These are phyloP conservation scores for Cichlasoma orientale DNA, from an alignment of 2,797 vertebrate species.

Conservation along the genomic window DNA sequence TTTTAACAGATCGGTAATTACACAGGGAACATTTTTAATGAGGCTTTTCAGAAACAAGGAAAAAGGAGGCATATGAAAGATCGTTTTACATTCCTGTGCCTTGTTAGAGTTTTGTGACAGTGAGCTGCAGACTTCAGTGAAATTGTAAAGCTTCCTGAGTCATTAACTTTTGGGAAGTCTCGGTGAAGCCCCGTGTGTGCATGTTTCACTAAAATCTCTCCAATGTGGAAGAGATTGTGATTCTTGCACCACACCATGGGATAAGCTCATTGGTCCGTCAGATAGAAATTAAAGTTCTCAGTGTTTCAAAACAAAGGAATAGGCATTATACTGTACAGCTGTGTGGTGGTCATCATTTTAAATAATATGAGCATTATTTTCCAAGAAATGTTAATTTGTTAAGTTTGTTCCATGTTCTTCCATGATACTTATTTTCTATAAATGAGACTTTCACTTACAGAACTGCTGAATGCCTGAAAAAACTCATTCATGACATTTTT, in stretches of 20 bases:
- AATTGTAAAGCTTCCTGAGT: background rate
- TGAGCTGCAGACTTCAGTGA: background rate
- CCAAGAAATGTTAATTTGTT: no score
- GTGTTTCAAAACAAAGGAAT: no score
- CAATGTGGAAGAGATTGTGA: no score
- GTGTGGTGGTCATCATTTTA: no score
- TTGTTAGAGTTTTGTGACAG: background rate
- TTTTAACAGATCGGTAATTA: background rate
- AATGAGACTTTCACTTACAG: background rate
- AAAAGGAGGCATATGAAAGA: background rate
- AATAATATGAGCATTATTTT: no score
- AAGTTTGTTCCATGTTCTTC: background rate
- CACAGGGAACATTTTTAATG: background rate
- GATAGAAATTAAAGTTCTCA: no score
- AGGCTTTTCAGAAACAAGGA: background rate
- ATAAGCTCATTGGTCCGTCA: no score
- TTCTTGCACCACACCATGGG: no score
- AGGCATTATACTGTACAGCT: no score
- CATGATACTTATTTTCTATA: no score
- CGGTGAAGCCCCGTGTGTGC: no score
- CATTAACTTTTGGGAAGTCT: background rate
- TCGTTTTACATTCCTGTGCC: background rate
- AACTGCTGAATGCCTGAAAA: background rate
- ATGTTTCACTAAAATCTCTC: no score
- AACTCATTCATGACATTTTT: background rate